These are phyloP conservation scores for Clarias macrocephalus DNA, from an alignment of 2,113 vertebrate species.

Conservation along the genomic window DNA sequence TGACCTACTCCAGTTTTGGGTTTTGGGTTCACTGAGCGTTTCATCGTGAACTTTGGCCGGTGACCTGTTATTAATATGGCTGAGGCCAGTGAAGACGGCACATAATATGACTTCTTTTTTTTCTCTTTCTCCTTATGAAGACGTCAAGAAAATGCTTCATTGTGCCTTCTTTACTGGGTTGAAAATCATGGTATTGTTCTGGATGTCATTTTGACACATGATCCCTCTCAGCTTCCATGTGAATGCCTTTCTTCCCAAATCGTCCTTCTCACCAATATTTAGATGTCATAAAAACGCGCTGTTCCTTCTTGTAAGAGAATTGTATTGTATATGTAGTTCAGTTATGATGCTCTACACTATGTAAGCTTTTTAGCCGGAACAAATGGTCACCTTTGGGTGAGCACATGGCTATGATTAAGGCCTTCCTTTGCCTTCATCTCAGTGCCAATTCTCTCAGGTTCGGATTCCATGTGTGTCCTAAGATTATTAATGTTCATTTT, in stretches of 20 bases:
- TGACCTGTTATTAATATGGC: not conserved
- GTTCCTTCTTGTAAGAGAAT: constrained; percentile 17
- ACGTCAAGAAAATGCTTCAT: not conserved
- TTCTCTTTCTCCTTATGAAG: not conserved
- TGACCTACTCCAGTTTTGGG: not conserved
- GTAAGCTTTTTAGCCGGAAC: not conserved
- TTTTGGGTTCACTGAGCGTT: constrained; percentile 13
- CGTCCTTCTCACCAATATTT: not conserved
- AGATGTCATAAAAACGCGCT: constrained; percentile 1
- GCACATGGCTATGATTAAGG: not conserved
- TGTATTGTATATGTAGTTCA: not conserved
- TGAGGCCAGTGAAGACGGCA: not conserved
- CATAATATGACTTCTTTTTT: not conserved
- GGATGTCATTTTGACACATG: not conserved
- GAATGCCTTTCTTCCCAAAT: not conserved
- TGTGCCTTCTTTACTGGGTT: not conserved
- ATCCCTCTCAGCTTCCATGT: not conserved
- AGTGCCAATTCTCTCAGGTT: not conserved
- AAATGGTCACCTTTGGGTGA: not conserved
- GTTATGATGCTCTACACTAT: not conserved
- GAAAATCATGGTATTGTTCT: not conserved
- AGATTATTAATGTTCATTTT: constrained; percentile 1
- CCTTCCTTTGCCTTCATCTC: not conserved
- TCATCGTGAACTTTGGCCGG: not conserved
- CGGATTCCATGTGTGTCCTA: not conserved